phyloP scores from a whole-genome alignment of 1,140 invertebrate genomes.

The Habropoda laboriosa region DNA sequence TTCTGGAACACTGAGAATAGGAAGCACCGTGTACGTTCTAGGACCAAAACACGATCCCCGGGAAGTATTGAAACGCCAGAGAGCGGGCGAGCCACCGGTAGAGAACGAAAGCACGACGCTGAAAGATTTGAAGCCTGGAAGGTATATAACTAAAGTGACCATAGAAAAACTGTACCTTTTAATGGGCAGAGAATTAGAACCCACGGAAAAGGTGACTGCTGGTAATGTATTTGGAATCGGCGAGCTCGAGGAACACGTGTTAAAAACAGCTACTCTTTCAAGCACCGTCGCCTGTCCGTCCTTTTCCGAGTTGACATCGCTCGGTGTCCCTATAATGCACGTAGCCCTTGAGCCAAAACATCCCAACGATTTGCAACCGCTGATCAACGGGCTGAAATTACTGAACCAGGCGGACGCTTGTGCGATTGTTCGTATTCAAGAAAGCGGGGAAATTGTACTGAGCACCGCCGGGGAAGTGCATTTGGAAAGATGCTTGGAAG shows the following conservation, averaged over 20 bases:
- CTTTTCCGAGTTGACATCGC: slow-evolving; percentile 91
- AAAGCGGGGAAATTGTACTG: slow-evolving; percentile 98
- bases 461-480: slow-evolving; percentile 98
- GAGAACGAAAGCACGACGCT: slow-evolving; percentile 83
- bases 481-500: slow-evolving; percentile 95
- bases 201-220: slow-evolving; percentile 89
- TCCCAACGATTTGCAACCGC: slow-evolving; percentile 89
- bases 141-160: slow-evolving; percentile 84
- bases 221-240: slow-evolving; percentile 96
- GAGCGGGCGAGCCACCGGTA: slow-evolving; percentile 75
- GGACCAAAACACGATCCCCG: slow-evolving; percentile 94
- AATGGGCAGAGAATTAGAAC: slow-evolving; percentile 96
- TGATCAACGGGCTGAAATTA: slow-evolving; percentile 91
- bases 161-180: slow-evolving; percentile 92
- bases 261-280: slow-evolving; percentile 96
- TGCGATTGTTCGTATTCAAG: slow-evolving; percentile 94
- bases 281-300: slow-evolving; percentile 92
- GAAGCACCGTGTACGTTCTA: slow-evolving; percentile 91
- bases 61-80: slow-evolving; percentile 79
- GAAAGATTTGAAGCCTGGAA: slow-evolving; percentile 86
- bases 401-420: slow-evolving; percentile 97
- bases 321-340: slow-evolving; percentile 93
- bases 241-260: slow-evolving; percentile 91
- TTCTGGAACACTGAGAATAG: slow-evolving; percentile 91
- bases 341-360: slow-evolving; percentile 97